phyloP scores from a whole-genome alignment of 2,888 invertebrate species.

The Micropterix aruncella region DNA sequence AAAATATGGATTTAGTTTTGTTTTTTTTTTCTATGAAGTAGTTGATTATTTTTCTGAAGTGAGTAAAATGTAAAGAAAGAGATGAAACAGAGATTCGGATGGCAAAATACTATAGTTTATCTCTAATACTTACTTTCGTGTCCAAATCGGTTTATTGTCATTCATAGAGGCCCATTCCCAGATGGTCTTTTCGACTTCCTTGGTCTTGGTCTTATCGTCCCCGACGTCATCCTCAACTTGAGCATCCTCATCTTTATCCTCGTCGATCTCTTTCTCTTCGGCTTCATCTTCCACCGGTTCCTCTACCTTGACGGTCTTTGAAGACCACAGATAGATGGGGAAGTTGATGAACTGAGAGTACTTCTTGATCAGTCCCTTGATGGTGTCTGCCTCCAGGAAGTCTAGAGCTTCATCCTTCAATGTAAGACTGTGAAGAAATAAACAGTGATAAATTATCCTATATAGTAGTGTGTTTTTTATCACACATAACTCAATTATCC shows the following conservation, averaged over 20 bases:
- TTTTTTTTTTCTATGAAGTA: too few species aligned
- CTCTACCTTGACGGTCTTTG: conserved; percentile 60
- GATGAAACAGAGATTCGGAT: too few species aligned
- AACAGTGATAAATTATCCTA: too few species aligned
- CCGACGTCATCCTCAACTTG: conserved; percentile 61
- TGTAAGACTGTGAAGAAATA: conserved; percentile 54
- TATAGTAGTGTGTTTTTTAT: too few species aligned
- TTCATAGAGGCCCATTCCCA: conserved; percentile 98
- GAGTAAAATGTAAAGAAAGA: too few species aligned
- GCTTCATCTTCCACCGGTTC: conserved; percentile 44
- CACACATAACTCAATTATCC: too few species aligned
- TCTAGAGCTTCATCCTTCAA: conserved; percentile 96
- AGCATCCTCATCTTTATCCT: conserved; percentile 35
- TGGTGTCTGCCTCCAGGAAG: conserved; percentile 84
- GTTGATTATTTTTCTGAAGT: too few species aligned
- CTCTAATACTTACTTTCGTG: conserved; percentile 71
- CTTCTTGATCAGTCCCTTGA: conserved; percentile 85
- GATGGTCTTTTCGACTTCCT: conserved; percentile 83
- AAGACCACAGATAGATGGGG: conserved; percentile 90
- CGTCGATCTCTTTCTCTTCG: conserved; percentile 16
- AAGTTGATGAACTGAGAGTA: conserved; percentile 99
- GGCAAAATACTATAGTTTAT: too few species aligned
- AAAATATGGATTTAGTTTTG: too few species aligned
- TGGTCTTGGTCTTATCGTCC: conserved; percentile 65
- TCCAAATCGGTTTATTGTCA: conserved; percentile 98